Conservation (phyloP, 2,888 invertebrate species). For the Melanargia galathea region DNA sequence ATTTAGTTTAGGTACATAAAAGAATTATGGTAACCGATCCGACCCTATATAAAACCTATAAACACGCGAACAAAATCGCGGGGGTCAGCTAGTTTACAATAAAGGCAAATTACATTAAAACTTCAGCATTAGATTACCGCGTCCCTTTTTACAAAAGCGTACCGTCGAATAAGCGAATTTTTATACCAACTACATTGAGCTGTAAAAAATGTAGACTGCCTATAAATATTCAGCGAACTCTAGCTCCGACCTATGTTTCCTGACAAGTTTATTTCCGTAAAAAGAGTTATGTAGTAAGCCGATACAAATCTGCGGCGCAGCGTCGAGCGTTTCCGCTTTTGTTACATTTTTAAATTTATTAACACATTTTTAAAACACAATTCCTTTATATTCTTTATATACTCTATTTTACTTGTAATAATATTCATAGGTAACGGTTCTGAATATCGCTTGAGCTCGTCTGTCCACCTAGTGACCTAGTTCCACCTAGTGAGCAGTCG, state of each 20-base stretch:
- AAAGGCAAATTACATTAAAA: background rate
- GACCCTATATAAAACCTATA: no score
- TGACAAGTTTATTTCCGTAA: constrained; percentile 48
- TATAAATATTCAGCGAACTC: constrained; percentile 17
- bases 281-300: constrained; percentile 43
- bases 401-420: no score
- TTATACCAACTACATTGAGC: constrained; percentile 2
- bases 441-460: no score
- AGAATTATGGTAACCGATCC: no score
- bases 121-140: background rate
- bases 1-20: no score
- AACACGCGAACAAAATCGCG: no score
- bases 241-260: constrained; percentile 40
- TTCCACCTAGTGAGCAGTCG: no score
- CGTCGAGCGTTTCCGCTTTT: background rate
- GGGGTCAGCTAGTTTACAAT: no score
- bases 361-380: background rate
- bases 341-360: constrained; percentile 11
- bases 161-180: background rate
- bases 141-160: background rate
- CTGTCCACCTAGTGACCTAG: no score
- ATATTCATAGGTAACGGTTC: no score
- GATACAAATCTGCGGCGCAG: constrained; percentile 44
- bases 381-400: background rate
- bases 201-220: constrained; percentile 8